phyloP scores from a whole-genome alignment of 2,888 invertebrate species.

The Dynastes maya region DNA sequence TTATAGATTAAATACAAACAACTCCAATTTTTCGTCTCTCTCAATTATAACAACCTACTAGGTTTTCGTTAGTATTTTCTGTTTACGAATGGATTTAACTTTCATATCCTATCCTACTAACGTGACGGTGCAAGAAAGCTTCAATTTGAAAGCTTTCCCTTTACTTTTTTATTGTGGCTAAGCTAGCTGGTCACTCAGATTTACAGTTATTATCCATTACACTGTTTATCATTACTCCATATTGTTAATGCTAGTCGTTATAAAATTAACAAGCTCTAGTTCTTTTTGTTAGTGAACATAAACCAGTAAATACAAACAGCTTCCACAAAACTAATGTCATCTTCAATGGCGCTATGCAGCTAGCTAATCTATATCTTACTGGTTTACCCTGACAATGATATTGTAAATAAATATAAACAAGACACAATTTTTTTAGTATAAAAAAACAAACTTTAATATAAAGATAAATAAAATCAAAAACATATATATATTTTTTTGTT shows the following conservation, averaged over 20 bases:
- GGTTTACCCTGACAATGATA: conserved; percentile 23
- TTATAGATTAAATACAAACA: conserved; percentile 41
- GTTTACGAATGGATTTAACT: conserved; percentile 42
- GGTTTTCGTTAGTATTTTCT: conserved; percentile 32
- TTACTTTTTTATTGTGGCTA: conserved; percentile 61
- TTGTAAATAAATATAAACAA: conserved; percentile 23
- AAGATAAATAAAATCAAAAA: conserved; percentile 35
- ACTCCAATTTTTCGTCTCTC: conserved; percentile 26
- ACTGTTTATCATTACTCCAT: conserved; percentile 32
- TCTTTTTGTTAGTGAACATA: conserved; percentile 20
- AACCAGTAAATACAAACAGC: conserved; percentile 27
- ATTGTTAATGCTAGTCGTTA: conserved; percentile 30
- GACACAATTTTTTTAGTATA: conserved; percentile 27
- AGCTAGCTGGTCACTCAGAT: conserved; percentile 66
- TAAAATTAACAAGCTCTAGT: conserved; percentile 42
- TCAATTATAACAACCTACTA: conserved; percentile 42
- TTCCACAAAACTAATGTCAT: neutral
- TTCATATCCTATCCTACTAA: conserved; percentile 53
- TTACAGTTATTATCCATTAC: conserved; percentile 46
- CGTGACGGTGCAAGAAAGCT: conserved; percentile 56
- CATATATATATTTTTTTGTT: conserved; percentile 23
- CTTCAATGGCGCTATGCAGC: neutral
- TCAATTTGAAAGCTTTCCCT: conserved; percentile 58
- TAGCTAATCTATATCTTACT: conserved; percentile 26
- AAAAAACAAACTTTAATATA: conserved; percentile 39